Conservation (phyloP, 2,888 invertebrate genomes). For the Polymixis flavicincta region DNA sequence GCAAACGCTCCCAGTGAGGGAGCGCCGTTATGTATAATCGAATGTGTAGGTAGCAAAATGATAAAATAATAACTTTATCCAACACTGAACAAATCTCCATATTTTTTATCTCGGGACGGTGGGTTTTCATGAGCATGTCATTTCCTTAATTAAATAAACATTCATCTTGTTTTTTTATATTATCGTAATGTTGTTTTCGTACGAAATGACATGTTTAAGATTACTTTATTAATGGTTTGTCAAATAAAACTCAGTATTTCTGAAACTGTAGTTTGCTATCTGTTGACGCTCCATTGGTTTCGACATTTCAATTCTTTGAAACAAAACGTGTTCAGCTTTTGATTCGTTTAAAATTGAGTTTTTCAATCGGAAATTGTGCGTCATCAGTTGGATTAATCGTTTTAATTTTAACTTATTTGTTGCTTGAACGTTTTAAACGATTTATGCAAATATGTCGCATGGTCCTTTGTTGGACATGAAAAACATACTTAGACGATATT, state of each 20-base stretch:
- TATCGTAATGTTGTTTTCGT: background rate
- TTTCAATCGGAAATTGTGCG: background rate
- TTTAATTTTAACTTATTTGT: background rate
- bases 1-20: background rate
- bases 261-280: slow-evolving; percentile 28
- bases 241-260: slow-evolving; percentile 24
- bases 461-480: too few relatives aligned
- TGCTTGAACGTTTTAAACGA: background rate
- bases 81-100: background rate
- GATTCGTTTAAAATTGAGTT: slow-evolving; percentile 8
- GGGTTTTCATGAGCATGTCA: background rate
- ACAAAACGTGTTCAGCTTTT: background rate
- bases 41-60: slow-evolving; percentile 11
- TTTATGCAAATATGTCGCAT: background rate
- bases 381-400: background rate
- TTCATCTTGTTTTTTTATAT: slow-evolving; percentile 7
- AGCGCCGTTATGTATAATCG: background rate
- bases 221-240: background rate
- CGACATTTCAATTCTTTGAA: slow-evolving; percentile 22
- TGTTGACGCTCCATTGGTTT: slow-evolving; percentile 20
- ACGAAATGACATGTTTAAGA: background rate
- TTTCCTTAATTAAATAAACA: slow-evolving; percentile 25
- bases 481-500: background rate
- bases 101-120: background rate
- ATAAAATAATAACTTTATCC: slow-evolving; percentile 11